Percentiles rank a stretch among this genome's conserved stretches.
Evolutionary conservation across 2,797 vertebrate species (phyloP).

Genomic region (Meda fulgida): DNA sequence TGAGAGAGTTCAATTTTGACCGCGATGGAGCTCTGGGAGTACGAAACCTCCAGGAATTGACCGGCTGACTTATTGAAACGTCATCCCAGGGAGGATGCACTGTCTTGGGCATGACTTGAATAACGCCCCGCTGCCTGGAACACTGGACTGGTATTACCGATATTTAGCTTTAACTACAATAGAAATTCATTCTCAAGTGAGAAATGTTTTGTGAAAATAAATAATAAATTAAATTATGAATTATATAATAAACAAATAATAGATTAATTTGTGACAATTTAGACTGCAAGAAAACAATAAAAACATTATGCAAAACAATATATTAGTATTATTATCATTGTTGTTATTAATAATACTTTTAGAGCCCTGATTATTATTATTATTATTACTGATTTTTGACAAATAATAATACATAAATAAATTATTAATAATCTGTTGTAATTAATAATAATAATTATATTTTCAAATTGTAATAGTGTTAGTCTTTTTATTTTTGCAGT

Average conservation of each 20-base stretch:
- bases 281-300: not conserved
- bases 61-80: not conserved
- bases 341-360: not conserved
- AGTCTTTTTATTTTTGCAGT: not conserved
- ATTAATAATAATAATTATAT: not conserved
- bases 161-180: not conserved
- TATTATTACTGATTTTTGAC: not conserved
- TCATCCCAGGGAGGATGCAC: not conserved
- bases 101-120: not conserved
- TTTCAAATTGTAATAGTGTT: not conserved
- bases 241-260: not conserved
- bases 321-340: not conserved
- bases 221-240: not conserved
- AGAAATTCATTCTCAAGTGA: not conserved
- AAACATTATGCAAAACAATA: not conserved
- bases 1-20: not conserved
- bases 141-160: not conserved
- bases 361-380: not conserved
- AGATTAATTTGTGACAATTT: not conserved
- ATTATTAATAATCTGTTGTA: not conserved
- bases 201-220: not conserved
- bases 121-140: not conserved
- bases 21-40: not conserved
- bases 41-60: not conserved
- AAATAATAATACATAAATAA: not conserved